Evolutionary conservation across 2,797 vertebrate genomes (phyloP).

Genomic region (Carapus acus): DNA sequence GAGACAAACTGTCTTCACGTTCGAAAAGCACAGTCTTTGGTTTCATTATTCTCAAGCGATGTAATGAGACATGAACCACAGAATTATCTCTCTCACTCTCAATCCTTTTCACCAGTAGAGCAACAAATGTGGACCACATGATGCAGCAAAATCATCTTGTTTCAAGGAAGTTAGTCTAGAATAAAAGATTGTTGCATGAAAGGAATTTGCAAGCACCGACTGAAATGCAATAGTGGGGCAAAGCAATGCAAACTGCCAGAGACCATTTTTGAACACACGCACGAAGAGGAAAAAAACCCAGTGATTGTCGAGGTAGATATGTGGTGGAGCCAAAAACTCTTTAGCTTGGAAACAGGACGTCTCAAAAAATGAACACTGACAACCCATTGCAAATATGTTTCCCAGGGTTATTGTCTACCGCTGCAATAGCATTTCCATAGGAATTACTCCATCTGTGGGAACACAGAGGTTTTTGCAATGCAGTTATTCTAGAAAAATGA

Average conservation of each 20-base stretch:
- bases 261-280: conserved; percentile 31
- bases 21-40: too few relatives aligned
- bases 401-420: background rate
- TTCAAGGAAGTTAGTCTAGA: conserved; percentile 26
- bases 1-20: too few relatives aligned
- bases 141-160: conserved; percentile 19
- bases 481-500: too few relatives aligned
- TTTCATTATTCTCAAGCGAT: too few relatives aligned
- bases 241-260: conserved; percentile 25
- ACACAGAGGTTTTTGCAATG: too few relatives aligned
- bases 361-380: conserved; percentile 7
- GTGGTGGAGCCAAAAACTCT: conserved; percentile 2
- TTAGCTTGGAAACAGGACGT: conserved; percentile 5
- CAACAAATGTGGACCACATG: conserved; percentile 13
- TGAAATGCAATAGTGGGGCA: conserved; percentile 38
- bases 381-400: background rate
- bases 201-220: conserved; percentile 48
- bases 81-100: conserved; percentile 6
- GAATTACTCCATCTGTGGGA: too few relatives aligned
- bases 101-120: conserved; percentile 17
- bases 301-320: conserved; percentile 13
- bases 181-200: conserved; percentile 38
- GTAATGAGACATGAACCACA: conserved; percentile 18
- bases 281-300: conserved; percentile 15
- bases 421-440: too few relatives aligned